Evolutionary conservation across 1,140 invertebrate species (phyloP).

Genomic region (Caerostris extrusa): DNA sequence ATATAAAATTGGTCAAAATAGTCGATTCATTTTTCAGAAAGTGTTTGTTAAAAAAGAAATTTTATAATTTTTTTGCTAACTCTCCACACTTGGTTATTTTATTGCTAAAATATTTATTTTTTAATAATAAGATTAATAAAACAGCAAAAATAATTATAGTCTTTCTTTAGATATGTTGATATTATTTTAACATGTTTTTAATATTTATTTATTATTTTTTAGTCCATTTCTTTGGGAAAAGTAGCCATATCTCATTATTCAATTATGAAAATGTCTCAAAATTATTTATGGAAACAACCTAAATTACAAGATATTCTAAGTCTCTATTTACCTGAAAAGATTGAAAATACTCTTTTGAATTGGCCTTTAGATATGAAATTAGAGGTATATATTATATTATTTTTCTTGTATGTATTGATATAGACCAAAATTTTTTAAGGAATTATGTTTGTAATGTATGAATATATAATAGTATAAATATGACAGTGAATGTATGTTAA

Average conservation of each 20-base stretch:
- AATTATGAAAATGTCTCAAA: conserved; percentile 84
- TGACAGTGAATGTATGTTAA: too few species aligned
- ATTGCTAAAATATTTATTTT: too few species aligned
- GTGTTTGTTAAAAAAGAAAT: too few species aligned
- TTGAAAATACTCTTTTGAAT: conserved; percentile 86
- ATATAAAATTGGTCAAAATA: too few species aligned
- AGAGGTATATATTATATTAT: conserved; percentile 77
- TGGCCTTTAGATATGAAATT: conserved; percentile 84
- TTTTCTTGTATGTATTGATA: not conserved
- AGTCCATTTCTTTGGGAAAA: conserved; percentile 90
- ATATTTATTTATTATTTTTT: conserved; percentile 85
- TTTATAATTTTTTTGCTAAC: too few species aligned
- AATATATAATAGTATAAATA: not conserved
- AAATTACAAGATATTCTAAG: conserved; percentile 87
- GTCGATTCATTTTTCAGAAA: too few species aligned
- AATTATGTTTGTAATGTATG: not conserved
- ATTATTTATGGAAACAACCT: conserved; percentile 86
- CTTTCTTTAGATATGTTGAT: not conserved
- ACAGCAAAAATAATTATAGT: not conserved
- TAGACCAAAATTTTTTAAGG: not conserved
- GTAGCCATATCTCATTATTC: conserved; percentile 89
- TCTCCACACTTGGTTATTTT: too few species aligned
- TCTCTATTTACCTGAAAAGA: conserved; percentile 85
- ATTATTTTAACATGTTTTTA: conserved; percentile 77
- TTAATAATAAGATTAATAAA: too few species aligned